phyloP scores from a whole-genome alignment of 1,140 invertebrate genomes.

The Chrysoperla carnea region DNA sequence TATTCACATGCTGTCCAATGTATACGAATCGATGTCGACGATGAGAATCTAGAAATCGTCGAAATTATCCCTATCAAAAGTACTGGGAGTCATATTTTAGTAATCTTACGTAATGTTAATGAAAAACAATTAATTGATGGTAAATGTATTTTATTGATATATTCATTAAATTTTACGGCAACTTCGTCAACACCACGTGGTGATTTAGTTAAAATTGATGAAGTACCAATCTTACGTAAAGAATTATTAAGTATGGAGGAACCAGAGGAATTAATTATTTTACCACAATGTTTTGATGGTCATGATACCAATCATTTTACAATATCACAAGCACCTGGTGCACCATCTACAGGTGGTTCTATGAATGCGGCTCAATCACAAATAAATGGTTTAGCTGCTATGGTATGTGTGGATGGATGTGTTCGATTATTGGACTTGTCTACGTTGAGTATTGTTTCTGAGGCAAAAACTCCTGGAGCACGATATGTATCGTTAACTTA shows the following conservation, averaged over 20 bases:
- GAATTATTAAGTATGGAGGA: conserved; percentile 41
- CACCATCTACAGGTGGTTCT: conserved; percentile 8
- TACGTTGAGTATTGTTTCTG: conserved; percentile 39
- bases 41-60: conserved; percentile 31
- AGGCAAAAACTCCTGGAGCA: conserved; percentile 41
- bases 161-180: conserved; percentile 33
- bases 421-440: conserved; percentile 45
- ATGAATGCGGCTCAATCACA: conserved; percentile 21
- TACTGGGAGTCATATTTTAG: conserved; percentile 36
- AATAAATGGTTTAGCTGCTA: conserved; percentile 25
- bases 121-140: conserved; percentile 4
- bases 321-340: neutral
- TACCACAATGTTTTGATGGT: conserved; percentile 23
- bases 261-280: conserved; percentile 44
- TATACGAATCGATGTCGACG: conserved; percentile 24
- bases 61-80: conserved; percentile 43
- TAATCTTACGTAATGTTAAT: conserved; percentile 30
- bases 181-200: conserved; percentile 6
- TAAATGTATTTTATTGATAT: conserved; percentile 28
- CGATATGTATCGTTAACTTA: conserved; percentile 58
- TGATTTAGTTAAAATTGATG: conserved; percentile 29
- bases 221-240: conserved; percentile 39
- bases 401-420: conserved; percentile 49
- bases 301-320: neutral
- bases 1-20: conserved; percentile 28